Evolutionary conservation across 1,140 invertebrate genomes (phyloP).

Genomic region (Maniola jurtina): DNA sequence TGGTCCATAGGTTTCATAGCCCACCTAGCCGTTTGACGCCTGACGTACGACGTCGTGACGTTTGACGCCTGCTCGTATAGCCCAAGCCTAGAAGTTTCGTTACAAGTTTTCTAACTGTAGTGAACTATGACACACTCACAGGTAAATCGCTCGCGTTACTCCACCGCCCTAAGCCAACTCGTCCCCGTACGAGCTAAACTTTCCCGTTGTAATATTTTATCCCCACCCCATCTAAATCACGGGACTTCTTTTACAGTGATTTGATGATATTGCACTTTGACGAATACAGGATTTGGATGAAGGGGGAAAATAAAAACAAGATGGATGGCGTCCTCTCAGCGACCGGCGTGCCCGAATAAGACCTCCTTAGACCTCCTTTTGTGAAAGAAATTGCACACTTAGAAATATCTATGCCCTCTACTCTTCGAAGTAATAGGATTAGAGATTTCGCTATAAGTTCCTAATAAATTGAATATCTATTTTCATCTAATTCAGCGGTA

Average conservation of each 20-base stretch:
- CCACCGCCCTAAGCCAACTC: conserved; percentile 38
- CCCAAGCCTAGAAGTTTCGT: too few relatives aligned
- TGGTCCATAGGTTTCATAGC: too few relatives aligned
- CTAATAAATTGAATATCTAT: too few relatives aligned
- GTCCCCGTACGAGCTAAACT: conserved; percentile 57
- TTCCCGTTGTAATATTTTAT: conserved; percentile 73
- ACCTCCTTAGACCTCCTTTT: conserved; percentile 6
- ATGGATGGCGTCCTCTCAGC: conserved; percentile 49
- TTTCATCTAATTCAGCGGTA: too few relatives aligned
- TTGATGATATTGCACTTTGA: conserved; percentile 78
- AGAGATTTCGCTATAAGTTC: too few relatives aligned
- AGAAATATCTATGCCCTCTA: not conserved
- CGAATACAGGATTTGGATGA: conserved; percentile 52
- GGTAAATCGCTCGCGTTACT: conserved; percentile 15
- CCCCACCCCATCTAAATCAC: conserved; percentile 62
- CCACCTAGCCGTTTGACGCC: too few relatives aligned
- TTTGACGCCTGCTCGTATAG: too few relatives aligned
- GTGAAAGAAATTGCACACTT: not conserved
- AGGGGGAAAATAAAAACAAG: conserved; percentile 62
- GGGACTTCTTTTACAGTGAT: conserved; percentile 75
- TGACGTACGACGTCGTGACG: too few relatives aligned
- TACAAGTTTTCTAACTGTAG: too few relatives aligned
- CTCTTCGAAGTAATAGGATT: too few relatives aligned
- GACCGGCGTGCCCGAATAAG: conserved; percentile 11
- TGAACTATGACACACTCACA: too few relatives aligned